These are phyloP conservation scores for Autographa gamma DNA, from an alignment of 2,888 invertebrate species.

Conservation along the genomic window DNA sequence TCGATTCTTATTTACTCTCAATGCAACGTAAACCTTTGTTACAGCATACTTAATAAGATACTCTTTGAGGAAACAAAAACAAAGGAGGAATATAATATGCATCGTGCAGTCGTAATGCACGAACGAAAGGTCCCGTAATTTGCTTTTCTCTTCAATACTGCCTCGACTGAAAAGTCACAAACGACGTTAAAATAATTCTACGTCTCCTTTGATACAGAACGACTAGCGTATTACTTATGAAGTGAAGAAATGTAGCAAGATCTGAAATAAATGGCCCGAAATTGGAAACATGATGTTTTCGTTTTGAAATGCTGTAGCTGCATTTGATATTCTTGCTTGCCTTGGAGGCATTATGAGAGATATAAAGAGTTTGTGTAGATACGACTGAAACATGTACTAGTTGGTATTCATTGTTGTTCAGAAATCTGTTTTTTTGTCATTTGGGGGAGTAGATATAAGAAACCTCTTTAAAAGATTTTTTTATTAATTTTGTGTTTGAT, in stretches of 20 bases:
- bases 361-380: too few relatives aligned
- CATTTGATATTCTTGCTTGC: not conserved
- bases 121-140: conserved; percentile 19
- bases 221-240: not conserved
- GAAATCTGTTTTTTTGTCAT: too few relatives aligned
- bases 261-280: not conserved
- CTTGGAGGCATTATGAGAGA: not conserved
- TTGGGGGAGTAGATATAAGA: too few relatives aligned
- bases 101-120: not conserved
- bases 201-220: conserved; percentile 35
- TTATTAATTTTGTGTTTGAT: too few relatives aligned
- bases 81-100: conserved; percentile 9
- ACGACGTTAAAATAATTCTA: conserved; percentile 29
- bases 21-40: not conserved
- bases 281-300: not conserved
- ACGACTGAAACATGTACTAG: too few relatives aligned
- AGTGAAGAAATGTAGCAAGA: not conserved
- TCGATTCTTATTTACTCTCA: not conserved
- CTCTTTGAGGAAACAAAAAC: conserved; percentile 2
- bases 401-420: too few relatives aligned
- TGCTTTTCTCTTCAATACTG: conserved; percentile 13
- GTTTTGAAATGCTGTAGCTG: not conserved
- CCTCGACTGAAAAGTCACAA: conserved; percentile 15
- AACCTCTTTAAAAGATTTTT: too few relatives aligned
- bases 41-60: conserved; percentile 1